Percentiles rank a stretch among this genome's conserved stretches.
Evolutionary conservation across 2,113 vertebrate species (phyloP).

Genomic region (Pseudolaguvia tuberculata): DNA sequence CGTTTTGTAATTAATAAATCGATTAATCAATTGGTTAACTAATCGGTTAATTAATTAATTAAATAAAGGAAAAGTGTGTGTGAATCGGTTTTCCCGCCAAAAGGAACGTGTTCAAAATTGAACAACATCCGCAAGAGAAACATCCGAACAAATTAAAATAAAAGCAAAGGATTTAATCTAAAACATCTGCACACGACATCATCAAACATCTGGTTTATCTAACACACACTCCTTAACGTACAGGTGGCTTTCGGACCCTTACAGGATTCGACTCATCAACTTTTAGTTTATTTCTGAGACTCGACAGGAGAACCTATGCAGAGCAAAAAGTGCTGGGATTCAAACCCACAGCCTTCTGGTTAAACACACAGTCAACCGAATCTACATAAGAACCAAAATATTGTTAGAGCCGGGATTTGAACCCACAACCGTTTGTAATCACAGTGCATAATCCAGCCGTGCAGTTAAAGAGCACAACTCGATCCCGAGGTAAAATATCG

Average conservation of each 20-base stretch:
- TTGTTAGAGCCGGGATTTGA: neutral
- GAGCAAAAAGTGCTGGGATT: slow-evolving; percentile 46
- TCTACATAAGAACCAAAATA: neutral
- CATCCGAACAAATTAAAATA: slow-evolving; percentile 54
- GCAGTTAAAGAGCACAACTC: neutral
- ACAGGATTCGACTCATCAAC: neutral
- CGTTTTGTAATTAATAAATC: neutral
- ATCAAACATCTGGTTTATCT: neutral
- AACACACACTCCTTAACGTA: neutral
- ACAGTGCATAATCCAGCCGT: slow-evolving; percentile 71
- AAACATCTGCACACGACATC: neutral
- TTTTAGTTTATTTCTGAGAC: slow-evolving; percentile 50
- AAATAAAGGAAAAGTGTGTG: slow-evolving; percentile 59
- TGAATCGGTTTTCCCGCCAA: slow-evolving; percentile 71
- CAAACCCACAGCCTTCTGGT: slow-evolving; percentile 44
- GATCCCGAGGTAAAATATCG: neutral
- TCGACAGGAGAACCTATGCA: slow-evolving; percentile 35
- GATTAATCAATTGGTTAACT: too few relatives aligned
- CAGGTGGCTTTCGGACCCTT: slow-evolving; percentile 7
- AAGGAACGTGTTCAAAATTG: slow-evolving; percentile 76
- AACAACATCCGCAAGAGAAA: slow-evolving; percentile 70
- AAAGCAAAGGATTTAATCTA: neutral
- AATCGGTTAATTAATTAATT: neutral
- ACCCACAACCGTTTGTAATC: slow-evolving; percentile 53
- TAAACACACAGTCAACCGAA: neutral